These are phyloP conservation scores for Corbicula japonica DNA, from an alignment of 2,888 invertebrate genomes.

Conservation along the genomic window DNA sequence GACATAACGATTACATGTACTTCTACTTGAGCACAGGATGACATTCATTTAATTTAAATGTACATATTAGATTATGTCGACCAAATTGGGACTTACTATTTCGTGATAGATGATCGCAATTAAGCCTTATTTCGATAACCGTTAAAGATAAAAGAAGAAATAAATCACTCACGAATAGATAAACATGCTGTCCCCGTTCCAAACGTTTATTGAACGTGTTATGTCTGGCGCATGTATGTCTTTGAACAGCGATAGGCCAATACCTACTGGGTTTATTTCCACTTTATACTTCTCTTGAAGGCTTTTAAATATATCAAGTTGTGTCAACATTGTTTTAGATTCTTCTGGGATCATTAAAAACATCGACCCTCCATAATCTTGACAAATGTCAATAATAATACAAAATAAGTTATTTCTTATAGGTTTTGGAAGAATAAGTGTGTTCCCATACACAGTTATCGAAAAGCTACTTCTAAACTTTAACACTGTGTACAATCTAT, in stretches of 20 bases:
- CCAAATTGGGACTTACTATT: too few species aligned
- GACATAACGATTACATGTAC: too few species aligned
- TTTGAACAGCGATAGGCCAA: slow-evolving; percentile 49
- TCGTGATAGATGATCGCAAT: too few species aligned
- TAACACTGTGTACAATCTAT: slow-evolving; percentile 29
- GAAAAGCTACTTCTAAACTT: slow-evolving; percentile 43
- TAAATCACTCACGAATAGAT: slow-evolving; percentile 53
- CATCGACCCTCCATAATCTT: slow-evolving; percentile 42
- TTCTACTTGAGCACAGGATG: too few species aligned
- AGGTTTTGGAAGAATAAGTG: slow-evolving; percentile 22
- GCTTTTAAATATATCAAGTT: slow-evolving; percentile 16
- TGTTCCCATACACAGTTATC: slow-evolving; percentile 37
- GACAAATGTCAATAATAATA: slow-evolving; percentile 53
- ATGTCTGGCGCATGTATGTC: slow-evolving; percentile 25
- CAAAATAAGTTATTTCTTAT: slow-evolving; percentile 41
- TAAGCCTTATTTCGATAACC: too few species aligned
- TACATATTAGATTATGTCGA: too few species aligned
- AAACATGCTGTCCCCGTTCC: slow-evolving; percentile 47
- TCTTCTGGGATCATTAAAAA: slow-evolving; percentile 54
- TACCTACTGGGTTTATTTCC: slow-evolving; percentile 39
- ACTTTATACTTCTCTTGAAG: slow-evolving; percentile 22
- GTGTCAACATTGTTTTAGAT: slow-evolving; percentile 26
- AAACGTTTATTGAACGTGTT: slow-evolving; percentile 28
- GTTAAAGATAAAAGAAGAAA: too few species aligned
- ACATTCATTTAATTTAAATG: too few species aligned